These are phyloP conservation scores for Stichodactyla mertensii DNA, from an alignment of 64 coral and sea anemone species.

Conservation along the genomic window DNA sequence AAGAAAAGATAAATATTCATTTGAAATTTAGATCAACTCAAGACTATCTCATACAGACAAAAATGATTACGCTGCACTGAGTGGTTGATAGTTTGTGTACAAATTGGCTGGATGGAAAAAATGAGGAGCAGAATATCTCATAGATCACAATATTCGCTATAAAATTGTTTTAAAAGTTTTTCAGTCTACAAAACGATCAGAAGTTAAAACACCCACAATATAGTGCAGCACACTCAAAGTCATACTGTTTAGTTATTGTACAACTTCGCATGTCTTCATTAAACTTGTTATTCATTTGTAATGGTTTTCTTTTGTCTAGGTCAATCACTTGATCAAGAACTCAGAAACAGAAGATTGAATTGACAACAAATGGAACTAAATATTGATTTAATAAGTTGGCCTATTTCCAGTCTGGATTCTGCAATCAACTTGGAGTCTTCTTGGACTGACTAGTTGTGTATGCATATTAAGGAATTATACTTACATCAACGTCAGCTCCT, in stretches of 20 bases:
- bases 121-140: neutral
- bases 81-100: too few species aligned
- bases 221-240: neutral
- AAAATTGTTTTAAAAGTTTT: neutral
- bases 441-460: neutral
- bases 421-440: neutral
- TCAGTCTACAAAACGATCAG: neutral
- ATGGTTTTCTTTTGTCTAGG: neutral
- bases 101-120: too few species aligned
- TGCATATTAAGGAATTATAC: neutral
- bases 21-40: too few species aligned
- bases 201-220: too few species aligned
- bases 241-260: too few species aligned
- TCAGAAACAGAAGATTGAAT: constrained; percentile 1
- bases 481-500: constrained; percentile 53
- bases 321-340: neutral
- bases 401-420: neutral
- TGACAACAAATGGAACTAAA: neutral
- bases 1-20: too few species aligned
- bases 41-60: too few species aligned
- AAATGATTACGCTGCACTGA: too few species aligned
- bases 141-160: neutral
- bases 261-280: neutral
- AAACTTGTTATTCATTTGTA: neutral
- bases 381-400: neutral